phyloP scores from a whole-genome alignment of 2,888 invertebrate genomes.

The Periphyllus acericola region DNA sequence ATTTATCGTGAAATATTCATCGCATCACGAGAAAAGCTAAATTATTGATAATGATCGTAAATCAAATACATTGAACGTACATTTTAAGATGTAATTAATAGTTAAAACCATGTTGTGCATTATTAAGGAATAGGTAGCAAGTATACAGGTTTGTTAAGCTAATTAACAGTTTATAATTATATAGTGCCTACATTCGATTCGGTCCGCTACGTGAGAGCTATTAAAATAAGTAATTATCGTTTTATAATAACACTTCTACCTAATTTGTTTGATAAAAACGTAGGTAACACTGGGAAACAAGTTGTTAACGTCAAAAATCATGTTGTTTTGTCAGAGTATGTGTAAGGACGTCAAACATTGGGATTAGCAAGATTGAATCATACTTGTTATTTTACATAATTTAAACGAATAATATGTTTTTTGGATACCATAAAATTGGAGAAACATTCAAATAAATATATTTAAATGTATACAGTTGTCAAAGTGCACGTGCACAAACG shows the following conservation, averaged over 20 bases:
- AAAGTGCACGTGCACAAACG: too few species aligned
- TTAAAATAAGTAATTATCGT: not conserved
- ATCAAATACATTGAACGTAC: not conserved
- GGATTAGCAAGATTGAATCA: too few species aligned
- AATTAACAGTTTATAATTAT: slow-evolving; percentile 29
- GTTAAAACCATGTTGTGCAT: slow-evolving; percentile 24
- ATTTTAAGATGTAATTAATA: not conserved
- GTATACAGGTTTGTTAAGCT: not conserved
- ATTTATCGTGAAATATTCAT: not conserved
- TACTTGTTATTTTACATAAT: too few species aligned
- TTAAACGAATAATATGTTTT: too few species aligned
- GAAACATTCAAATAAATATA: too few species aligned
- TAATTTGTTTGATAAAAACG: slow-evolving; percentile 15
- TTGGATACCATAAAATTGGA: too few species aligned
- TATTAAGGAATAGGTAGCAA: not conserved
- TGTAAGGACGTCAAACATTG: not conserved
- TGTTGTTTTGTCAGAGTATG: not conserved
- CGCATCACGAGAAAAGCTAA: not conserved
- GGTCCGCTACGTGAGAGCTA: not conserved
- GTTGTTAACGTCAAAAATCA: slow-evolving; percentile 17
- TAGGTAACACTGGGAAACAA: not conserved
- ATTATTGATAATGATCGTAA: not conserved
- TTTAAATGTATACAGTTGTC: too few species aligned
- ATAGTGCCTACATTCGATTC: not conserved
- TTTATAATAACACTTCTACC: not conserved